These are phyloP conservation scores for Aphis gossypii DNA, from an alignment of 1,140 invertebrate genomes.

Conservation along the genomic window DNA sequence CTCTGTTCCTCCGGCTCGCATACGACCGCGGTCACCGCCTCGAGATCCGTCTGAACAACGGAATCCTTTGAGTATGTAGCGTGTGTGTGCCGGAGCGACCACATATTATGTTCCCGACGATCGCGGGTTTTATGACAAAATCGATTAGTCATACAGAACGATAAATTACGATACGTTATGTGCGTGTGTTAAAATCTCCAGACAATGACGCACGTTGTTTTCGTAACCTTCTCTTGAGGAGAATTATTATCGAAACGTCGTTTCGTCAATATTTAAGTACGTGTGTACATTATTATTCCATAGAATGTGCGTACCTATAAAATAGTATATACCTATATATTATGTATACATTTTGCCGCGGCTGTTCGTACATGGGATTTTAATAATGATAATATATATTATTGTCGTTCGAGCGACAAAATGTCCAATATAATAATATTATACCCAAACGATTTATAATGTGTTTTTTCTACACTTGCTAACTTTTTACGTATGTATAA, in stretches of 20 bases:
- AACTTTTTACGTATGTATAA: not conserved
- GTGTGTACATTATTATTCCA: not conserved
- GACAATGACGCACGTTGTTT: constrained; percentile 37
- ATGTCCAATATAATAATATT: not conserved
- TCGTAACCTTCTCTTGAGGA: constrained; percentile 20
- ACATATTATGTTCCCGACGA: not conserved
- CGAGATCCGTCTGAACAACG: not conserved
- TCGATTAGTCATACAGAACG: constrained; percentile 35
- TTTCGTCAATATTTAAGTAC: constrained; percentile 14
- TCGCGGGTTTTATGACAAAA: not conserved
- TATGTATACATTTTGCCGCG: not conserved
- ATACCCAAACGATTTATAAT: not conserved
- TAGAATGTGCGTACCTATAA: constrained; percentile 20
- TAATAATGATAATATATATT: not conserved
- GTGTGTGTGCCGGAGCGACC: not conserved
- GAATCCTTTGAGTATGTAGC: not conserved
- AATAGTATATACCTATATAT: not conserved
- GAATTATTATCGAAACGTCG: constrained; percentile 7
- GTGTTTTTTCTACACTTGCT: not conserved
- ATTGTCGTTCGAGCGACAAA: not conserved
- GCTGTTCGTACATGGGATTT: not conserved
- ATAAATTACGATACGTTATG: not conserved
- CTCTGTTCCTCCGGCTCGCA: not conserved
- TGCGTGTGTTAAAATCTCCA: constrained; percentile 22
- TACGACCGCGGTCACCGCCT: not conserved